phyloP scores from a whole-genome alignment of 2,797 vertebrate species.

The Chiroxiphia lanceolata region DNA sequence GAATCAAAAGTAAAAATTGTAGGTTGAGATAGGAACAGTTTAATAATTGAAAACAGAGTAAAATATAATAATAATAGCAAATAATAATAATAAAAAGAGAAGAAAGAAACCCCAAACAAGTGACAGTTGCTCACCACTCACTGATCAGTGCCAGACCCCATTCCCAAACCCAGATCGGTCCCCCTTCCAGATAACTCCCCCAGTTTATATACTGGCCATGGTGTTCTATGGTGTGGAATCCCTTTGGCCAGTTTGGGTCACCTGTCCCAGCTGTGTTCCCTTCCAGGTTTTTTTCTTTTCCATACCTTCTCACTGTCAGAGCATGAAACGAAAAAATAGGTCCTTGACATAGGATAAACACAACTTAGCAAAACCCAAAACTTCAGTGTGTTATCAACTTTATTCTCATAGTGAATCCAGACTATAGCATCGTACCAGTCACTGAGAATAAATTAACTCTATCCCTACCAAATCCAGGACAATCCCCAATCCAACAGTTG shows the following conservation, averaged over 20 bases:
- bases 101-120: neutral
- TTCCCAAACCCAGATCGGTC: neutral
- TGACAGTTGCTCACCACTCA: neutral
- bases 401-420: neutral
- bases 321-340: neutral
- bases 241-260: neutral
- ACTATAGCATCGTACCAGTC: neutral
- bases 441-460: neutral
- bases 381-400: neutral
- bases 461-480: neutral
- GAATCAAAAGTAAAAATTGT: neutral
- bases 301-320: neutral
- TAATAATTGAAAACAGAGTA: neutral
- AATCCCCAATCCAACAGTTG: rapidly evolving
- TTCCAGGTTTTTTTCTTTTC: neutral
- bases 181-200: neutral
- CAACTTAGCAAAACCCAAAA: neutral
- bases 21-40: neutral
- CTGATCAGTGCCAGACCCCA: too few relatives aligned
- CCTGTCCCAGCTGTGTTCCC: too few relatives aligned
- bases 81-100: neutral
- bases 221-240: neutral
- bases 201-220: neutral
- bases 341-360: neutral
- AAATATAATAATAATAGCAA: neutral